Evolutionary conservation across 2,797 vertebrate genomes (phyloP), one percentile per base, ranked within the genome.

Genomic region (Myotis findleyi): DNA sequence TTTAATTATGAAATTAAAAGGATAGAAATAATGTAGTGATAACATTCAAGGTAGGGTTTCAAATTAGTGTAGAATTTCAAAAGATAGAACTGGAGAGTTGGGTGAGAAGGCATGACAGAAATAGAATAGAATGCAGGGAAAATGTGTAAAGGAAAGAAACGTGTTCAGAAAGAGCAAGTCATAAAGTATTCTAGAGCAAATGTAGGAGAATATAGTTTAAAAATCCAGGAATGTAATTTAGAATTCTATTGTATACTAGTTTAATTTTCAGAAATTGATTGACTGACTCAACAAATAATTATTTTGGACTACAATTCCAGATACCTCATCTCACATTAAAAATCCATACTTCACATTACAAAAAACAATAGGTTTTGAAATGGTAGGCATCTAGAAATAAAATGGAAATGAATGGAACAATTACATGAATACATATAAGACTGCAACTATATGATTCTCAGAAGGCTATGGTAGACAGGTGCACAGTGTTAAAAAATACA

Each of bases 71-170:
- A 53, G 2, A 59, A 55, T 17, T 82, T 93, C 27, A 44, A 87
- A 88, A 53, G 20, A 41, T 18, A 18, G 13, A 77, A 75, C 27
- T 71, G 23, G 21, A 62, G 5, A 84, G 8, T 69, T 57, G 5
- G 4, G 0, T 86, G n/a, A 57, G 20, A 66, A 2, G 2, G 14
- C 25, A 38, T 11, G 2, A 1, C 1, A 41, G 20, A 87, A 80
- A 53, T 1, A 49, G 2, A 11, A 17, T 7, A 1, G 4, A 33
- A 38, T 55, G 0, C 51, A 72, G 14, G 1, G 2, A 33, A 51
- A 64, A 69, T 49, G 5, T 13, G 0, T 41, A 75, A n/a, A 79
- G 59, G 13, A 2, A 83, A 51, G 17, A 44, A 72, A 38, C 4
- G 16, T 83, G 4, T 44, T 41, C 27, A 51, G 17, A 91, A 44